Percentiles rank a stretch among this genome's conserved stretches.
Evolutionary conservation across 2,113 vertebrate genomes (phyloP).

Genomic region (Sprattus sprattus): DNA sequence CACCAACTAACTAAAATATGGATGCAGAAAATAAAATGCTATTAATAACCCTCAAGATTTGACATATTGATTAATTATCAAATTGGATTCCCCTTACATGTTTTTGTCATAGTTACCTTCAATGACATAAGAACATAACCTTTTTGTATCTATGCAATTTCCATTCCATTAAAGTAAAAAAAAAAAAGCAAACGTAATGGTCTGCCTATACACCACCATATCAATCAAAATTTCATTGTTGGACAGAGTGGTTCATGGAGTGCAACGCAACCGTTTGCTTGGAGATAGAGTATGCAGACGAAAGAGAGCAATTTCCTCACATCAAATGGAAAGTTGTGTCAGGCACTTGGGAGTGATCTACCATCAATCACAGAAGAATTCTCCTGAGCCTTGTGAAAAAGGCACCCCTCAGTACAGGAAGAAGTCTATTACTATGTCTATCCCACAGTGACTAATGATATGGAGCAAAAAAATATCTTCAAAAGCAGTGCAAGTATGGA

Average conservation of each 20-base stretch:
- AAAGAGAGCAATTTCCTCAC: conserved; percentile 87
- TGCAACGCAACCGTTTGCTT: conserved; percentile 53
- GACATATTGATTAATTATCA: conserved; percentile 73
- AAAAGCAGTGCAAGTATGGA: not conserved
- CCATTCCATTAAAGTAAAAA: conserved; percentile 64
- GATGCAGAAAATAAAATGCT: not conserved
- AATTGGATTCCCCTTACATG: conserved; percentile 55
- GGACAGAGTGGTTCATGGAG: conserved; percentile 61
- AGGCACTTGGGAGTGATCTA: conserved; percentile 86
- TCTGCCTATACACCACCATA: conserved; percentile 63
- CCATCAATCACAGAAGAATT: conserved; percentile 90
- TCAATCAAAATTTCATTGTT: conserved; percentile 71
- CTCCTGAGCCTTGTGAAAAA: conserved; percentile 74
- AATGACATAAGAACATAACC: conserved; percentile 63
- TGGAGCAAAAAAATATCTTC: conserved; percentile 78
- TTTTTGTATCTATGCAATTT: conserved; percentile 55
- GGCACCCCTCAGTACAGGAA: conserved; percentile 66
- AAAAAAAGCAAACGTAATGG: conserved; percentile 64
- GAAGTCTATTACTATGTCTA: conserved; percentile 83
- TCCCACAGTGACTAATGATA: conserved; percentile 86
- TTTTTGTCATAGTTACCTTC: conserved; percentile 60
- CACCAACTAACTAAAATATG: not conserved
- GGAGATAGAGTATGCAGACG: conserved; percentile 78
- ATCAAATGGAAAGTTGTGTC: conserved; percentile 90
- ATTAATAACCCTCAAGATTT: conserved; percentile 33